A percentile compares a stretch with the other conserved stretches of the same genome.
These are phyloP conservation scores for Arnoldichthys spilopterus DNA, from an alignment of 2,797 vertebrate species.

Conservation along the genomic window DNA sequence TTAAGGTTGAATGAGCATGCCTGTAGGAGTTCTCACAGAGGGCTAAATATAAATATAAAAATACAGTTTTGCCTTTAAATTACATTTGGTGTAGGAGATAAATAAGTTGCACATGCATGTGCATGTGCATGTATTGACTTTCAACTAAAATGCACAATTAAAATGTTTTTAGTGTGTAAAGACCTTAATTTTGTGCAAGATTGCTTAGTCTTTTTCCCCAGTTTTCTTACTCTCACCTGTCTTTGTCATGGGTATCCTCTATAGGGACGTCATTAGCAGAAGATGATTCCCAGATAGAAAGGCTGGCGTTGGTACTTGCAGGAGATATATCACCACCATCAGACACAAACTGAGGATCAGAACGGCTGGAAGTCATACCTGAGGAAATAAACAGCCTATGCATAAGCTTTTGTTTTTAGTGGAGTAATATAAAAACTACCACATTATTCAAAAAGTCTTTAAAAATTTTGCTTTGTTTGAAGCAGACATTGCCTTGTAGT, in stretches of 20 bases:
- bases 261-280: constrained; percentile 61
- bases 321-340: constrained; percentile 68
- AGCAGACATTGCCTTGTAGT: too few relatives aligned
- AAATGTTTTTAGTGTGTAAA: neutral
- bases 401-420: neutral
- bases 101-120: too few relatives aligned
- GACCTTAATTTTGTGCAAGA: neutral
- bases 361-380: constrained; percentile 66
- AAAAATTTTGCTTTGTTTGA: too few relatives aligned
- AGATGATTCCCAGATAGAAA: constrained; percentile 59
- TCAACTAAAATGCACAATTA: neutral
- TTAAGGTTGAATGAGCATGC: too few relatives aligned
- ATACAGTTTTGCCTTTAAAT: too few relatives aligned
- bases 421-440: too few relatives aligned
- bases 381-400: constrained; percentile 1
- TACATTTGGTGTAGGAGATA: too few relatives aligned
- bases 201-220: neutral
- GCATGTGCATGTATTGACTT: too few relatives aligned
- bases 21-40: too few relatives aligned
- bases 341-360: constrained; percentile 65
- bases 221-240: constrained; percentile 74
- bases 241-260: constrained; percentile 79
- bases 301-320: constrained; percentile 39
- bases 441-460: too few relatives aligned
- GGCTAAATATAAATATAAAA: too few relatives aligned